A percentile compares a stretch with the other conserved stretches of the same genome.
Evolutionary conservation across 2,113 vertebrate genomes (phyloP).

Genomic region (Hyperoodon ampullatus): DNA sequence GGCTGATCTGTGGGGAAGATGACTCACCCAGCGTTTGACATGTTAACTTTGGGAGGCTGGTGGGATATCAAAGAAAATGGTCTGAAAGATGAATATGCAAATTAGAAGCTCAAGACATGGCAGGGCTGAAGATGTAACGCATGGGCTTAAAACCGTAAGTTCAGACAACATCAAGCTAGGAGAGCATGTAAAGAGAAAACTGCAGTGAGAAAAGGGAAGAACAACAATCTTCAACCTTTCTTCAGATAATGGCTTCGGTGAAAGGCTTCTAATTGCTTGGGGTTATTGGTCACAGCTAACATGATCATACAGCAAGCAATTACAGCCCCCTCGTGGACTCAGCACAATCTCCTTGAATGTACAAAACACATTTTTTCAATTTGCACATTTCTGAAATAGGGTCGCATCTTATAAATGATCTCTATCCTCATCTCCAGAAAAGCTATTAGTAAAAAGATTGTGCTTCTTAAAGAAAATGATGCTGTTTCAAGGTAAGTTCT

Average conservation of each 20-base stretch:
- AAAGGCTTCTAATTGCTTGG: neutral
- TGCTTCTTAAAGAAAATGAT: neutral
- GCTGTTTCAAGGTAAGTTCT: neutral
- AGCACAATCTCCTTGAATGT: neutral
- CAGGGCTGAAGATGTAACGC: accelerated
- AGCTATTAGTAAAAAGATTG: neutral
- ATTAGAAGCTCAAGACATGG: neutral
- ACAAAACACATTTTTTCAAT: neutral
- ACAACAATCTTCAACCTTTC: neutral
- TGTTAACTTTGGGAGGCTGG: neutral
- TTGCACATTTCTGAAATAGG: neutral
- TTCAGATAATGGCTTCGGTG: neutral
- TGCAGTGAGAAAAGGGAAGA: neutral
- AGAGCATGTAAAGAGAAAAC: neutral
- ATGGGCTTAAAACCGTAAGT: neutral
- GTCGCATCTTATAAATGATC: neutral
- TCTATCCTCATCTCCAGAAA: neutral
- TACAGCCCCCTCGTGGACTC: neutral
- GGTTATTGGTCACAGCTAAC: neutral
- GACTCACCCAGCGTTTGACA: neutral
- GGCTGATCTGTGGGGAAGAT: neutral
- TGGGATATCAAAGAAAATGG: neutral
- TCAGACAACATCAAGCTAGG: neutral
- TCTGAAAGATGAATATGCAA: neutral
- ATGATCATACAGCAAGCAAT: neutral